These are phyloP conservation scores for Marronus borbonicus DNA, from an alignment of 2,888 invertebrate genomes.

Conservation along the genomic window DNA sequence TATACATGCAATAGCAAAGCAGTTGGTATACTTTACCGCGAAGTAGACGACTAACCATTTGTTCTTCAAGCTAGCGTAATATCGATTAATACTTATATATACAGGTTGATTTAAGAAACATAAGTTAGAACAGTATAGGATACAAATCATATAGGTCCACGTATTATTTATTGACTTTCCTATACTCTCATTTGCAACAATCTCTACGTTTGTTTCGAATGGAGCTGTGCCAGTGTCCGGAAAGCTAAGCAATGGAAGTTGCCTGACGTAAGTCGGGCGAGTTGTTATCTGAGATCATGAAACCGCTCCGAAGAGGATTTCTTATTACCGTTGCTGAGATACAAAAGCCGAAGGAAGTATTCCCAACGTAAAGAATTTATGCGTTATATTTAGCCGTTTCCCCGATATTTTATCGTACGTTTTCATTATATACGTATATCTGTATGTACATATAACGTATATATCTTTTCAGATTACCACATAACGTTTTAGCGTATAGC, in stretches of 20 bases:
- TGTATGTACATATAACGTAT: not conserved
- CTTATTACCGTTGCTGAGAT: constrained; percentile 12
- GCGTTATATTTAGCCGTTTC: constrained; percentile 11
- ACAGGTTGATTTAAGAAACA: too few relatives aligned
- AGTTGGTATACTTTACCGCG: too few relatives aligned
- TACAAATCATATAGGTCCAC: too few relatives aligned
- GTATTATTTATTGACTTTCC: too few relatives aligned
- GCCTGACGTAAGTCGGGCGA: not conserved
- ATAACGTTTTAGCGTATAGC: constrained; percentile 13
- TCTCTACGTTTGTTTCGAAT: too few relatives aligned
- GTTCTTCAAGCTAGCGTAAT: too few relatives aligned
- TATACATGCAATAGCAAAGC: too few relatives aligned
- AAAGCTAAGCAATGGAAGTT: not conserved
- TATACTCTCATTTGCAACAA: too few relatives aligned
- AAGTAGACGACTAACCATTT: too few relatives aligned
- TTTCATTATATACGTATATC: constrained; percentile 16
- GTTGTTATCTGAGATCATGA: not conserved
- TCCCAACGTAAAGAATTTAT: constrained; percentile 10
- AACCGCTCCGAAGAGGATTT: not conserved
- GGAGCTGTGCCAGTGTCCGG: too few relatives aligned
- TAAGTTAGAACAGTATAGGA: too few relatives aligned
- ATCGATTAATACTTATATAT: too few relatives aligned
- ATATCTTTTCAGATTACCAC: constrained; percentile 4
- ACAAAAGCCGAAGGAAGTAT: not conserved
- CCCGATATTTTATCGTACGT: constrained; percentile 1